Base-by-base conservation (phyloP, 2,113 vertebrate genomes). In the Lampris megalopsis region DNA sequence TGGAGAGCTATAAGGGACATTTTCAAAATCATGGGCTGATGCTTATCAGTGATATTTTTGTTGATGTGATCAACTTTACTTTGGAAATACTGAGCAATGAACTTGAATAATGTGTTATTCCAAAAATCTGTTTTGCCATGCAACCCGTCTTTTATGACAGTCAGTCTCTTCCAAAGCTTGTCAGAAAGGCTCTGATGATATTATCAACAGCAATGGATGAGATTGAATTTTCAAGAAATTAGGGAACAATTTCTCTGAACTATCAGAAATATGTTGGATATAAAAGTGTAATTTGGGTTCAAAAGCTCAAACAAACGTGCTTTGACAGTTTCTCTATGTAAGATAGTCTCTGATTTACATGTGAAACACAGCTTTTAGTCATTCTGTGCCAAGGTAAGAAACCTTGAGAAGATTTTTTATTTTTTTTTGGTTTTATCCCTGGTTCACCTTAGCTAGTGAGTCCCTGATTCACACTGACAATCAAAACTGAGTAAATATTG, bases 1-100 rank as follows among this genome's bases (percentile, higher is more conserved):
- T 73, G 80, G 11, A 69, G 80, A 91, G 89, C 88, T 89, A 91
- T 87, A 84, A 79, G 86, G 63, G 38, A 45, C 4, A 45, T 45
- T 45, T 4, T 45, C 7, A 7, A 45, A 45, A 7, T 45, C 7
- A 7, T 45, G 4, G 43, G 43, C 7, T 45, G 7, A 5, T 45
- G 43, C 43, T 45, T 45, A 45, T 45, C 7, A 45, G 43, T 45
- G 7, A 45, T 7, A 45, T 45, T 4, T 45, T 45, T 5, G 43
- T 5, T 45, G 43, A 45, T 5, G 43, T 7, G 7, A 45, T 45
- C 43, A 45, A 5, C 43, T 45, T 45, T 45, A 2, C 4, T 4
- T 45, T 45, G 43, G 43, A 45, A 45, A 45, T 45, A 45, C 2
- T 45, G 43, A 45, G 1, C 7, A 45, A 2, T 45, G 7, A 45